Base-by-base conservation (phyloP, 1,140 invertebrate genomes). In the Pseudomyrmex gracilis region DNA sequence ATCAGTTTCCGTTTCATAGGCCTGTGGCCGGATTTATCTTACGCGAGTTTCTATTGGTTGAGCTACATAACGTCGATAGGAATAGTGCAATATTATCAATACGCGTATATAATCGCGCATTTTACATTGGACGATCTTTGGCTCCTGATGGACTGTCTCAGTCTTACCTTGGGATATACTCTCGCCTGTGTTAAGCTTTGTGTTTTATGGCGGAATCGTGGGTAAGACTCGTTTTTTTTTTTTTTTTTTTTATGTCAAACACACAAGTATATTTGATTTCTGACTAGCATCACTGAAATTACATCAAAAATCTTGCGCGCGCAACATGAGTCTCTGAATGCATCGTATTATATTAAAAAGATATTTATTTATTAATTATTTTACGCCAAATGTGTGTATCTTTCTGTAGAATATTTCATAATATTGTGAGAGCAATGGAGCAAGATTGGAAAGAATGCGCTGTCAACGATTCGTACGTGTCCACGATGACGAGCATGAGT, bases 1-100 rank as follows among this genome's bases (percentile, higher is more conserved):
- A 55, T 80, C 57, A 55, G 74, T 1, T 66, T 84, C 12, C 83
- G 83, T 80, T 70, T 80, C 9, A 70, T 84, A n/a, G 83, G 83
- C 8, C 47, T 84, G 13, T 84, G 83, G 83, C 83, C 83, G 55
- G 47, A 66, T 24, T 87, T 63, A 20, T n/a, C 64, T 34, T 70
- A 64, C 20, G 24, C 83, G 2, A 70, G 20, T 43, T 22, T 80
- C 3, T 67, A 80, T 24, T 53, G 64, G 66, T 34, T 68, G 15
- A 49, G 20, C 5, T 77, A 67, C 61, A 55, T 77, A 47, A 43
- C 24, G 13, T 8, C 73, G 9, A 5, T 77, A 51, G 61, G 9
- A 8, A 67, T 77, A 67, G 61, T 77, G 24, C 78, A 82, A 63
- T 73, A 73, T 49, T 82, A 12, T 55, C 78, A 82, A 45, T 82